phyloP scores from a whole-genome alignment of 2,797 vertebrate species.

The Poeciliopsis turneri region DNA sequence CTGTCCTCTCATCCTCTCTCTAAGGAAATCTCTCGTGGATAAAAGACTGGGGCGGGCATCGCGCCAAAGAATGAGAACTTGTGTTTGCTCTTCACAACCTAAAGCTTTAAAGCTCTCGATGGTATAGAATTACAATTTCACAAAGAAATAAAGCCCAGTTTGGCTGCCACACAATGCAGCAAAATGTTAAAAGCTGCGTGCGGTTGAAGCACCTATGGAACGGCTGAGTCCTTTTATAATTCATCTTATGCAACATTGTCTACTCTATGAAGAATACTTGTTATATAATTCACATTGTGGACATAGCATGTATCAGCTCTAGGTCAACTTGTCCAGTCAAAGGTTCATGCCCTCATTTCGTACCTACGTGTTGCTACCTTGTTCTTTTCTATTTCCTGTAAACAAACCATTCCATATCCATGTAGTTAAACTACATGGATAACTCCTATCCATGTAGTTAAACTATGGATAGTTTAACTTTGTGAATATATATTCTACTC shows the following conservation, averaged over 20 bases:
- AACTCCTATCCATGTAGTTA: no score
- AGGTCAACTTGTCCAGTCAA: neutral
- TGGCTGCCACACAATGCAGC: constrained; percentile 49
- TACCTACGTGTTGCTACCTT: neutral
- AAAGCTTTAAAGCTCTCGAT: constrained; percentile 66
- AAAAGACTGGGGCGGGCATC: constrained; percentile 68
- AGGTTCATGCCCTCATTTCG: neutral
- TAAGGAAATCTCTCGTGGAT: constrained; percentile 72
- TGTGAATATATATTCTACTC: no score
- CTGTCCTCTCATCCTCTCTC: constrained; percentile 75
- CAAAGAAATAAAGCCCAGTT: constrained; percentile 60
- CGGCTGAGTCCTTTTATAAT: constrained; percentile 30
- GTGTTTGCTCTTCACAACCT: constrained; percentile 60
- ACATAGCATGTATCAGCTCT: constrained; percentile 29
- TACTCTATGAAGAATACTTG: constrained; percentile 20
- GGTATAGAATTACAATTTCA: constrained; percentile 69
- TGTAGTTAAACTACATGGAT: neutral
- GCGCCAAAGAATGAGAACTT: constrained; percentile 68
- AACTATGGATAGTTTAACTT: no score
- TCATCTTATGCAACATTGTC: constrained; percentile 39
- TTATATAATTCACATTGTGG: constrained; percentile 55
- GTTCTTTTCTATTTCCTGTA: neutral
- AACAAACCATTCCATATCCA: neutral
- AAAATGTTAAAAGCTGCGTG: constrained; percentile 50
- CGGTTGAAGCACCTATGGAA: constrained; percentile 30